These are phyloP conservation scores for Bombus vancouverensis DNA, from an alignment of 1,140 invertebrate genomes.

Conservation along the genomic window DNA sequence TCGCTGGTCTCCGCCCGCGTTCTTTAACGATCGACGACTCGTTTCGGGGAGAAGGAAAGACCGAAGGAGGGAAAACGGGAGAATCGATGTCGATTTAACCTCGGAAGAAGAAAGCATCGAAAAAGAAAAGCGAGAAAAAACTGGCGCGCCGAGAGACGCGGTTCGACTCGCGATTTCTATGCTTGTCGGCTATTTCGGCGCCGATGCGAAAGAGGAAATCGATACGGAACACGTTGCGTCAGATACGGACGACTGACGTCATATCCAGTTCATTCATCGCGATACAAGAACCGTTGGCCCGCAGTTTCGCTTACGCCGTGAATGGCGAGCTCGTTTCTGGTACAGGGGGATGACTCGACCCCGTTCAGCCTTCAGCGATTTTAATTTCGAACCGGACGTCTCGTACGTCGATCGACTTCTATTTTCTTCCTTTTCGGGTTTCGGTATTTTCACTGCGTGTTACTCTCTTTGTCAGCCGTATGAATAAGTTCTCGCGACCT, in stretches of 20 bases:
- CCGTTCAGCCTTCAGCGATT: neutral
- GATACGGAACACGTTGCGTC: conserved; percentile 27
- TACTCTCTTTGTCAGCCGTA: too few relatives aligned
- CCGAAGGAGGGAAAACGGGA: too few relatives aligned
- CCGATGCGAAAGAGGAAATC: conserved; percentile 29
- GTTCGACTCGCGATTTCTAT: neutral
- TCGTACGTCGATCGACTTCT: neutral
- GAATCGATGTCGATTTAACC: neutral
- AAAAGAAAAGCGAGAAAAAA: neutral
- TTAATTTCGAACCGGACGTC: neutral
- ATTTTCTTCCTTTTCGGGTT: neutral
- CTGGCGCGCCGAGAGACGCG: neutral
- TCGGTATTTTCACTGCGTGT: neutral
- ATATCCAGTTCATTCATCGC: conserved; percentile 48
- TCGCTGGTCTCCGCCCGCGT: neutral
- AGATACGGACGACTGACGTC: conserved; percentile 30
- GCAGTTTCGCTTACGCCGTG: neutral
- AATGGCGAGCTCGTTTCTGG: neutral
- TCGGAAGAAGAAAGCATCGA: neutral
- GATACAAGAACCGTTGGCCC: conserved; percentile 17
- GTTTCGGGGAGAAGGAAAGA: neutral
- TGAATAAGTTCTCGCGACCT: neutral
- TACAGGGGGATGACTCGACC: neutral
- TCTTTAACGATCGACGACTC: neutral
- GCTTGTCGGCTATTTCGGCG: conserved; percentile 8